Conservation (phyloP, 2,113 vertebrate species). For the Raja brachyura region DNA sequence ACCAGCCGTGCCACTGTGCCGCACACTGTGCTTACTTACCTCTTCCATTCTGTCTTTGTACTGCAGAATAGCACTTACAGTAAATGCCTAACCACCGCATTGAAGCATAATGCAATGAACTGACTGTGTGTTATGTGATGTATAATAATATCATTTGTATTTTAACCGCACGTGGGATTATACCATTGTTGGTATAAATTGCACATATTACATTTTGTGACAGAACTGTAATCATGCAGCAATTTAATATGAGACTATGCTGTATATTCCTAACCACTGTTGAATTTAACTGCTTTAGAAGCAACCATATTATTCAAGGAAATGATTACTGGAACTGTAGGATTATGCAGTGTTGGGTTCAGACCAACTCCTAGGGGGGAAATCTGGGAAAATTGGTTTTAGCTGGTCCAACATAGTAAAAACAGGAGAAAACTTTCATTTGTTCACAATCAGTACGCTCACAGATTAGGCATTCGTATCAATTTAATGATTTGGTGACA, state of each 20-base stretch:
- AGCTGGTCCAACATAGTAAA: neutral
- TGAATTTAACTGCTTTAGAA: conserved; percentile 3
- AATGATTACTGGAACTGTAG: neutral
- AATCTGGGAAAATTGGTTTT: neutral
- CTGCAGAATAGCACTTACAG: neutral
- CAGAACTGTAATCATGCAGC: neutral
- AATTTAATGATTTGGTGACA: neutral
- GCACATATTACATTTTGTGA: conserved; percentile 31
- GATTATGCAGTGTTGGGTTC: conserved; percentile 12
- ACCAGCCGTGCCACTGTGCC: no score
- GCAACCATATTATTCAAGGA: conserved; percentile 15
- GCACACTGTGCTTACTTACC: neutral
- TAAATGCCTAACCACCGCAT: neutral
- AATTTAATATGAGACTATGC: conserved; percentile 11
- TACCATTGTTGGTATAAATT: conserved; percentile 11
- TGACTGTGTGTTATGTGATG: neutral
- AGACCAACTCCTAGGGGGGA: neutral
- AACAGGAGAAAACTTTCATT: neutral
- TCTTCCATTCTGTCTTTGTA: neutral
- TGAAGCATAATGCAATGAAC: neutral
- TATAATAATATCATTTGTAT: conserved; percentile 28
- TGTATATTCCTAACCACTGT: neutral
- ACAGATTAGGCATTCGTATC: neutral
- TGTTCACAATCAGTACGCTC: neutral
- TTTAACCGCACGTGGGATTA: conserved; percentile 1